Percentiles rank a stretch among this genome's conserved stretches.
Conservation (phyloP, 2,113 vertebrate species). For the Hyperopisus bebe region DNA sequence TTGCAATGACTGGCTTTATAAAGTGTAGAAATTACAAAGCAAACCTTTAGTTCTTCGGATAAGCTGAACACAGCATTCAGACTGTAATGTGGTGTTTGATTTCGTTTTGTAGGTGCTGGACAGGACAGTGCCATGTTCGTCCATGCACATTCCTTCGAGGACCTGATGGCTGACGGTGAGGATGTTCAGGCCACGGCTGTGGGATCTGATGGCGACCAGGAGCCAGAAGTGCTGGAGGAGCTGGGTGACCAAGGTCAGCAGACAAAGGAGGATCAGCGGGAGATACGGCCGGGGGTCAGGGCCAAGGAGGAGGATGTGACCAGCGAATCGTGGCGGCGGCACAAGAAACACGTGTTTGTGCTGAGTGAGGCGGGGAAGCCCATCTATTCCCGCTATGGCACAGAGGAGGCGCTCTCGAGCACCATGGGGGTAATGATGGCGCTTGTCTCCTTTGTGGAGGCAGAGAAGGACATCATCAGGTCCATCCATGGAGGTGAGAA, state of each 20-base stretch:
- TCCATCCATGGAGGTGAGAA: constrained; percentile 88
- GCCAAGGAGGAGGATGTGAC: constrained; percentile 75
- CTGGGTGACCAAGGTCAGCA: constrained; percentile 66
- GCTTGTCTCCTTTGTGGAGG: constrained; percentile 87
- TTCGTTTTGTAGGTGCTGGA: constrained; percentile 67
- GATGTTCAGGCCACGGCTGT: constrained; percentile 47
- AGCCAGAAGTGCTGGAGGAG: constrained; percentile 50
- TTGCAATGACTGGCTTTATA: not conserved
- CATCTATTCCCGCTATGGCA: constrained; percentile 89
- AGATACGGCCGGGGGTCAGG: constrained; percentile 41
- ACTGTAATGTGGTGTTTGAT: not conserved
- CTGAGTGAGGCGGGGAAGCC: constrained; percentile 95
- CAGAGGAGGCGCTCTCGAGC: constrained; percentile 91
- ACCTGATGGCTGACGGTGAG: constrained; percentile 69
- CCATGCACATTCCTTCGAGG: constrained; percentile 84
- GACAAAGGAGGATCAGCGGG: constrained; percentile 47
- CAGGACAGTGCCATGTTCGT: constrained; percentile 87
- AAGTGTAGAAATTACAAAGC: not conserved
- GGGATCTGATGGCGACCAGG: constrained; percentile 48
- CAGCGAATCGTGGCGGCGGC: constrained; percentile 78
- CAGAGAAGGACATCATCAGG: constrained; percentile 84
- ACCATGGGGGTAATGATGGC: constrained; percentile 98
- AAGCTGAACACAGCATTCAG: not conserved
- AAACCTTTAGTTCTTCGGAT: not conserved
- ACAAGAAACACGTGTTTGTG: constrained; percentile 90